These are phyloP conservation scores for Yoshiicerus persimilis DNA, from an alignment of 1,140 invertebrate genomes.

Conservation along the genomic window DNA sequence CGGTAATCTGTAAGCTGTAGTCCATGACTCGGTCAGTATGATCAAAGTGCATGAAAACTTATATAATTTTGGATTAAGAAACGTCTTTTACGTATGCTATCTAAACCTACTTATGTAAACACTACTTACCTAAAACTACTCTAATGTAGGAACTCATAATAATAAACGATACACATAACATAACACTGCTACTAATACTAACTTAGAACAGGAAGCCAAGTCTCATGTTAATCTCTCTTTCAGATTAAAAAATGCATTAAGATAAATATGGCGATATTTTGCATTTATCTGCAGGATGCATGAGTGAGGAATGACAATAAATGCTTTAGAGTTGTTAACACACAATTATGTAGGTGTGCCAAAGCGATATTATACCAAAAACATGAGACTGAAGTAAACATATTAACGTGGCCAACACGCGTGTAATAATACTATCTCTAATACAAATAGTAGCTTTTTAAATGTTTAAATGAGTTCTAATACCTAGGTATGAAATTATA, in stretches of 20 bases:
- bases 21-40: neutral
- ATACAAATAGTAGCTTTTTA: too few relatives aligned
- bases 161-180: too few relatives aligned
- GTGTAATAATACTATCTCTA: too few relatives aligned
- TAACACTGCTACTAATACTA: too few relatives aligned
- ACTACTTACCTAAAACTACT: neutral
- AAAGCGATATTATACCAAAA: too few relatives aligned
- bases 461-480: too few relatives aligned
- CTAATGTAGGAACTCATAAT: neutral
- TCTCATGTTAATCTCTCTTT: neutral
- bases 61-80: neutral
- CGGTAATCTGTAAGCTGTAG: neutral
- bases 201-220: neutral
- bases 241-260: neutral
- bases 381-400: too few relatives aligned
- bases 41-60: neutral
- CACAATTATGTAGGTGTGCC: too few relatives aligned
- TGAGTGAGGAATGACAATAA: neutral
- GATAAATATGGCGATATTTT: neutral
- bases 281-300: neutral
- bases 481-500: too few relatives aligned
- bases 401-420: too few relatives aligned
- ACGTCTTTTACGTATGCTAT: too few relatives aligned
- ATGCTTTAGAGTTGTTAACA: neutral
- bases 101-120: too few relatives aligned